Base-by-base conservation (phyloP, 2,888 invertebrate species). In the Nezara viridula region DNA sequence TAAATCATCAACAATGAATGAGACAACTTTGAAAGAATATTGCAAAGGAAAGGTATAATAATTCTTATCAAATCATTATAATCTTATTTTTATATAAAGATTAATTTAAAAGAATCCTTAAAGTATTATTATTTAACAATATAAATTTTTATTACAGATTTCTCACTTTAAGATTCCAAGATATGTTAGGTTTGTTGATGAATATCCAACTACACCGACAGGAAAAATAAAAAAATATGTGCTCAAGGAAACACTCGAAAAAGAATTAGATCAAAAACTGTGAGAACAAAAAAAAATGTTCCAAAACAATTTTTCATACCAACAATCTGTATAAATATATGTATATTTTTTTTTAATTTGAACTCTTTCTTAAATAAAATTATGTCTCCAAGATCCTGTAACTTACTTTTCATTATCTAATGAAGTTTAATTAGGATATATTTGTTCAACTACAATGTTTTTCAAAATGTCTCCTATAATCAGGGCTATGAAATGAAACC, bases 121-220 rank as follows among this genome's bases (percentile, higher is more conserved):
- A 1, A n/a, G n/a, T 55, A 55, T n/a, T n/a, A 55, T 27, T 60
- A n/a, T 52, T 24, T 60, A 60, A 27, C 27, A 27, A 27, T 27
- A 16, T 32, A 49, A 27, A 47, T 55, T 52, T 81, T 21, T 52
- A 27, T 88, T 90, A 73, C 89, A 95, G 91, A 94, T 98, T 86
- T 95, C 98, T 0, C 94, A 95, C 91, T 98, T 95, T 93, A 98
- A 98, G 93, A 95, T 98, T 81, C 98, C 98, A 0, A 94, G 95
- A 85, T 94, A 96, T 91, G 92, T 98, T 10, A 93, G 94, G 91
- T 94, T 96, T 91, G 93, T 95, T 0, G 94, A 95, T 0, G 94
- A 95, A 2, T 97, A 96, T 92, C 98, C 98, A 0, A 95, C 96
- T 92, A 98, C 98, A 0, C 94, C 94, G 0, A 96, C 97, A 0